A percentile compares a stretch with the other conserved stretches of the same genome.
Evolutionary conservation across 92 coral and sea anemone genomes (phyloP).

Genomic region (Galaxea fascicularis): DNA sequence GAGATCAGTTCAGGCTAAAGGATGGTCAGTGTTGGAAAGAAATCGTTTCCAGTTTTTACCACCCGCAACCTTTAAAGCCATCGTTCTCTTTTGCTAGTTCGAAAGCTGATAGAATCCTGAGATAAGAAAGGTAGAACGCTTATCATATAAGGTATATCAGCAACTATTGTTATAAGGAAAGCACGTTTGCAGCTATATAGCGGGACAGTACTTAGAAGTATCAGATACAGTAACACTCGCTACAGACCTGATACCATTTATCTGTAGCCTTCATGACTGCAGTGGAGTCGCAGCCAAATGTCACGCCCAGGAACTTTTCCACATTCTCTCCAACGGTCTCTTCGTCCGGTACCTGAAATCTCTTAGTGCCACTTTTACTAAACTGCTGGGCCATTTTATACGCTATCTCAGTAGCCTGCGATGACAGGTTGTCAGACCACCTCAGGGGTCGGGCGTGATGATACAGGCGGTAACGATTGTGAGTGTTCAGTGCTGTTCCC

Average conservation of each 20-base stretch:
- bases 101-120: too few relatives aligned
- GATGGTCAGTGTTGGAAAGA: too few relatives aligned
- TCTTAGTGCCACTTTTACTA: constrained; percentile 30
- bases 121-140: too few relatives aligned
- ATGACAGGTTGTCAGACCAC: constrained; percentile 91
- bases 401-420: constrained; percentile 87
- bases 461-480: constrained; percentile 91
- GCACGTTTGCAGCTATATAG: background rate
- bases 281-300: constrained; percentile 78
- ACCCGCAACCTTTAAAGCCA: too few relatives aligned
- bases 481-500: constrained; percentile 71
- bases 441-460: constrained; percentile 88
- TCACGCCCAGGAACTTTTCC: constrained; percentile 76
- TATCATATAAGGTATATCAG: too few relatives aligned
- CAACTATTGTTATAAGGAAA: background rate
- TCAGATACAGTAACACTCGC: background rate
- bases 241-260: constrained; percentile 79
- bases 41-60: too few relatives aligned
- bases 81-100: too few relatives aligned
- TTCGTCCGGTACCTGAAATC: constrained; percentile 51
- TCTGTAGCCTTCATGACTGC: constrained; percentile 87
- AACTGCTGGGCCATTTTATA: constrained; percentile 66
- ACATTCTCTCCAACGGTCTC: constrained; percentile 86
- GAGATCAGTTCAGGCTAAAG: too few relatives aligned
- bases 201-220: too few relatives aligned